Evolutionary conservation across 2,113 vertebrate species (phyloP).

Genomic region (Megaptera novaeangliae): DNA sequence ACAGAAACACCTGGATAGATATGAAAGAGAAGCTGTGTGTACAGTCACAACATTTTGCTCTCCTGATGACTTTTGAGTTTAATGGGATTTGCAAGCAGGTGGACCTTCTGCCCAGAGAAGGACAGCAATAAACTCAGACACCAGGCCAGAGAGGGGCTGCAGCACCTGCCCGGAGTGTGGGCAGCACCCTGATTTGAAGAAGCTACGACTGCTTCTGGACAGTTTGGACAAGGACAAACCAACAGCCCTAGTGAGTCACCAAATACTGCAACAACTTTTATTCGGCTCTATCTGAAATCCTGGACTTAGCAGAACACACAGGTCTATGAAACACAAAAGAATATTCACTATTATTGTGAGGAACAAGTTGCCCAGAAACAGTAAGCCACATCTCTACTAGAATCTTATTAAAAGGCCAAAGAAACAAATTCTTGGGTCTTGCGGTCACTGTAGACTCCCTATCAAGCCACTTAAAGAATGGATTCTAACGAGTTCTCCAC

Average conservation of each 20-base stretch:
- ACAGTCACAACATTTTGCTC: neutral
- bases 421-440: neutral
- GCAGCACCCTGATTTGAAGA: neutral
- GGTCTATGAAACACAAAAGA: neutral
- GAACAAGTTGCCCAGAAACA: neutral
- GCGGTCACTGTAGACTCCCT: fast-evolving
- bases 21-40: neutral
- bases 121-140: neutral
- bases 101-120: neutral
- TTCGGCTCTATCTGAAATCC: neutral
- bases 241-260: neutral
- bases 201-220: neutral
- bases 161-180: neutral
- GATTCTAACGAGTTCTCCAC: neutral
- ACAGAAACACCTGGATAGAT: neutral
- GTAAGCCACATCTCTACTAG: neutral
- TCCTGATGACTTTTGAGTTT: neutral
- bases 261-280: neutral
- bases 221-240: neutral
- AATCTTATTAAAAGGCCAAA: neutral
- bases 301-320: neutral
- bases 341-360: neutral
- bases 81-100: neutral
- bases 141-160: neutral
- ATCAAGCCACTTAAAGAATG: neutral